Conservation (phyloP, 53 echinoderm and acorn worm genomes). For the Actinopyga echinites region DNA sequence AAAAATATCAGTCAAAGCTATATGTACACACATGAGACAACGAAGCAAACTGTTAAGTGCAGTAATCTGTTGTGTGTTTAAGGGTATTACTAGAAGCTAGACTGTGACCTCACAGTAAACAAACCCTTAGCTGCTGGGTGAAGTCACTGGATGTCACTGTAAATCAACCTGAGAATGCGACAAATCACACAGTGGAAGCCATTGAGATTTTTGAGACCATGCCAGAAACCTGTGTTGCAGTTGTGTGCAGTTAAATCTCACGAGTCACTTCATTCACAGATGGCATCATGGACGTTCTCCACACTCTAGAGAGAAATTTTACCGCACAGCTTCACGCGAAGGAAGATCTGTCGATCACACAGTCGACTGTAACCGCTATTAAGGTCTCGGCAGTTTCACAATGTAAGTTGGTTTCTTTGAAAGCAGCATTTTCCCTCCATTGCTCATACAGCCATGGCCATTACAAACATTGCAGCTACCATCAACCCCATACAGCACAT, state of each 20-base stretch:
- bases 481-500: too few species aligned
- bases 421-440: background rate
- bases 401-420: conserved; percentile 22
- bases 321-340: conserved; percentile 13
- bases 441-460: too few species aligned
- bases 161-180: background rate
- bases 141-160: conserved; percentile 1
- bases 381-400: conserved; percentile 19
- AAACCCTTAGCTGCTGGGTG: conserved; percentile 1
- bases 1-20: too few species aligned
- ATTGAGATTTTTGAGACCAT: too few species aligned
- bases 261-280: conserved; percentile 22
- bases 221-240: too few species aligned
- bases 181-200: too few species aligned
- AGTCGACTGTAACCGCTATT: conserved; percentile 23
- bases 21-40: too few species aligned
- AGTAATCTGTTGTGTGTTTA: conserved; percentile 3
- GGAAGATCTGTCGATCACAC: background rate
- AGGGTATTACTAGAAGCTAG: conserved; percentile 28
- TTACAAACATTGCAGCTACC: too few species aligned
- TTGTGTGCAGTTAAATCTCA: too few species aligned
- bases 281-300: conserved; percentile 21
- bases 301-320: conserved; percentile 40
- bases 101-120: conserved; percentile 35
- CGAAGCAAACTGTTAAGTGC: too few species aligned